These are phyloP conservation scores for Drosophila yooni DNA, from an alignment of 2,888 invertebrate species.

Conservation along the genomic window DNA sequence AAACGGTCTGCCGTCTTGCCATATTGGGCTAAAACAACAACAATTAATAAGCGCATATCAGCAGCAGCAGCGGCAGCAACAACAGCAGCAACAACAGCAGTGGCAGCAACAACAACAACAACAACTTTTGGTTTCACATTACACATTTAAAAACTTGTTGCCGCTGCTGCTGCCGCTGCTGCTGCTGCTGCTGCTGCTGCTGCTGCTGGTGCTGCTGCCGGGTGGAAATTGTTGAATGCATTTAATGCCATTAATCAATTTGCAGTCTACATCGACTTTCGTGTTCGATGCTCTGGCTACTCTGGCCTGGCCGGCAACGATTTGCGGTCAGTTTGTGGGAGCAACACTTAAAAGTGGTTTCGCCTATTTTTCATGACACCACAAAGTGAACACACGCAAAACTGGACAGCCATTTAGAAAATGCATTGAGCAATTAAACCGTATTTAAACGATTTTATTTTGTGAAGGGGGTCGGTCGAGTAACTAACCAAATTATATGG, in stretches of 20 bases:
- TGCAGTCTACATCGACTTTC: slow-evolving; percentile 55
- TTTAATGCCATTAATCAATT: slow-evolving; percentile 77
- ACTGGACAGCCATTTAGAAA: slow-evolving; percentile 10
- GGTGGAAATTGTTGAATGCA: slow-evolving; percentile 74
- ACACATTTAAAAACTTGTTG: slow-evolving; percentile 59
- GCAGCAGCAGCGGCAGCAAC: slow-evolving; percentile 24
- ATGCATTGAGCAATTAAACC: slow-evolving; percentile 18
- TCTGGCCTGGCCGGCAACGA: slow-evolving; percentile 5
- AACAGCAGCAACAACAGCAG: slow-evolving; percentile 3
- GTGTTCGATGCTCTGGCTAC: slow-evolving; percentile 31
- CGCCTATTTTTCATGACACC: slow-evolving; percentile 23
- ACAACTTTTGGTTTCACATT: slow-evolving; percentile 69
- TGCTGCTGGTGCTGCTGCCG: slow-evolving; percentile 48
- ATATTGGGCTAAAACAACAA: slow-evolving; percentile 45
- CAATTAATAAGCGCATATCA: slow-evolving; percentile 71
- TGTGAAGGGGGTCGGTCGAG: background rate
- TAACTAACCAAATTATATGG: slow-evolving; percentile 4
- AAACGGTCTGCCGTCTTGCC: slow-evolving; percentile 53
- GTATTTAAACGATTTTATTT: background rate
- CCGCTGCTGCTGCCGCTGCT: slow-evolving; percentile 50
- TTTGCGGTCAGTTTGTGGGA: slow-evolving; percentile 55
- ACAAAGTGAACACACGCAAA: slow-evolving; percentile 27
- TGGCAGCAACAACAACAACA: slow-evolving; percentile 24
- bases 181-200: slow-evolving; percentile 46
- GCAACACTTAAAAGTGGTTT: slow-evolving; percentile 29